Conservation (phyloP, 2,113 vertebrate genomes). For the Channa maculata region DNA sequence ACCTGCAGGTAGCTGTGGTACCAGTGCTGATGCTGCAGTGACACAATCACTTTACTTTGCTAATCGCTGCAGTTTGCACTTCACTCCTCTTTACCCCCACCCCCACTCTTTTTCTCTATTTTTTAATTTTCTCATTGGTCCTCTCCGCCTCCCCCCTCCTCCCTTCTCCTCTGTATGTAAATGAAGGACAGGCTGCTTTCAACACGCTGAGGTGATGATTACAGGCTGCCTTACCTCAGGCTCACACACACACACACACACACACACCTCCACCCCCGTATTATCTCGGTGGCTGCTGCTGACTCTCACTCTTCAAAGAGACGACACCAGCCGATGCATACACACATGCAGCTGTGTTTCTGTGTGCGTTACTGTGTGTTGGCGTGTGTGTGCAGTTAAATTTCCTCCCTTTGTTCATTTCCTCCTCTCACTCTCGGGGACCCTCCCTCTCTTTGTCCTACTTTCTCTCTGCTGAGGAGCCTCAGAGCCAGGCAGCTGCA, state of each 20-base stretch:
- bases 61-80: conserved; percentile 54
- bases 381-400: conserved; percentile 17
- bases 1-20: conserved; percentile 42
- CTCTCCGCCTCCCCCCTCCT: not conserved
- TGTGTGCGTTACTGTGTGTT: conserved; percentile 37
- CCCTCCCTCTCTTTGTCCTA: conserved; percentile 49
- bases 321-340: conserved; percentile 34
- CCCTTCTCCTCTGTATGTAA: conserved; percentile 51
- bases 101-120: not conserved
- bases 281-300: conserved; percentile 63
- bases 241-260: conserved; percentile 37
- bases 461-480: conserved; percentile 42
- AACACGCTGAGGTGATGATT: conserved; percentile 71
- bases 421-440: conserved; percentile 37
- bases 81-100: conserved; percentile 42
- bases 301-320: conserved; percentile 65
- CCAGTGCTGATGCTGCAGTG: conserved; percentile 35
- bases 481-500: conserved; percentile 6
- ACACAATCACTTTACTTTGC: conserved; percentile 48
- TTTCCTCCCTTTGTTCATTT: conserved; percentile 63
- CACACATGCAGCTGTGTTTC: conserved; percentile 11
- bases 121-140: conserved; percentile 44
- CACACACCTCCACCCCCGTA: conserved; percentile 32
- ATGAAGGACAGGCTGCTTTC: conserved; percentile 69
- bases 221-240: conserved; percentile 67